Evolutionary conservation across 2,113 vertebrate species (phyloP).

Genomic region (Dicentrarchus labrax): DNA sequence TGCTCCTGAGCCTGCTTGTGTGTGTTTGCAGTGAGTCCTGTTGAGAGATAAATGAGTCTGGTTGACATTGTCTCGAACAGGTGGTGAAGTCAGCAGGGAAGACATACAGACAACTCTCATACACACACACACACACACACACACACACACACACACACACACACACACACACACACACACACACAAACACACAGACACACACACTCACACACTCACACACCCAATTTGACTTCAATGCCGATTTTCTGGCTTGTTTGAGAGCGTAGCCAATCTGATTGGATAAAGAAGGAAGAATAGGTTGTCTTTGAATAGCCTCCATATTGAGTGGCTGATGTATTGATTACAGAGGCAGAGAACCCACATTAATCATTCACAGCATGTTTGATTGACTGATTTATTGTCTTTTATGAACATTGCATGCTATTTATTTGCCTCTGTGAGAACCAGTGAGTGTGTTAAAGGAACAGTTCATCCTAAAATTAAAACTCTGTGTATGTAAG

Average conservation of each 20-base stretch:
- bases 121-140: constrained; percentile 30
- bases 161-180: constrained; percentile 29
- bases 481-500: neutral
- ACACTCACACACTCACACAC: constrained; percentile 31
- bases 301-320: constrained; percentile 56
- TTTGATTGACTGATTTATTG: constrained; percentile 65
- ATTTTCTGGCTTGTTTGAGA: constrained; percentile 73
- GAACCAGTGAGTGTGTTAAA: constrained; percentile 29
- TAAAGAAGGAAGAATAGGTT: constrained; percentile 60
- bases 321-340: constrained; percentile 73
- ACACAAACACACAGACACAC: constrained; percentile 29
- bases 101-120: constrained; percentile 60
- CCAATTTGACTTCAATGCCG: constrained; percentile 59
- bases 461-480: constrained; percentile 9
- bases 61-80: constrained; percentile 86
- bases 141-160: constrained; percentile 29
- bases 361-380: constrained; percentile 70
- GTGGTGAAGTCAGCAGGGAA: constrained; percentile 85
- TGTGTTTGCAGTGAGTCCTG: constrained; percentile 70
- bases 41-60: constrained; percentile 85
- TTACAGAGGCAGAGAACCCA: constrained; percentile 53
- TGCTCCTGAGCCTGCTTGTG: neutral
- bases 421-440: constrained; percentile 39
- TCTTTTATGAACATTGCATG: constrained; percentile 49
- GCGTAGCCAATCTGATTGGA: constrained; percentile 45